Conservation (phyloP, 2,888 invertebrate genomes). For the Ochropleura leucogaster region DNA sequence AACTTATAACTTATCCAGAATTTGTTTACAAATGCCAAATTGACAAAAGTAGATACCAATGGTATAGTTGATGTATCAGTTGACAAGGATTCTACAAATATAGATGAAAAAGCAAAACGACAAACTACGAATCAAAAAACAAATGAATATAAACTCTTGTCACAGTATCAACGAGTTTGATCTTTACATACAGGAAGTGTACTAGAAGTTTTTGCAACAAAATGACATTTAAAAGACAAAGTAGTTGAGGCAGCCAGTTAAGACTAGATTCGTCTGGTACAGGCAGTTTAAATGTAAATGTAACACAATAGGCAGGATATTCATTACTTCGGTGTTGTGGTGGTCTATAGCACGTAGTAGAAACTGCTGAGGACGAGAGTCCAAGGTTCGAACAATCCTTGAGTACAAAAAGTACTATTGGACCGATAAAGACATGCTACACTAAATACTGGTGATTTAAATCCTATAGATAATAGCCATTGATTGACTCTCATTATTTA, state of each 20-base stretch:
- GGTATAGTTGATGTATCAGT: background rate
- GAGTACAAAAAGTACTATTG: background rate
- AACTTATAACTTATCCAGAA: background rate
- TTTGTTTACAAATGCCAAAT: background rate
- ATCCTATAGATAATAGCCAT: background rate
- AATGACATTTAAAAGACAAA: slow-evolving; percentile 48
- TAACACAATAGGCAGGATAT: slow-evolving; percentile 48
- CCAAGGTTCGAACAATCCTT: background rate
- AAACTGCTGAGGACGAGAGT: background rate
- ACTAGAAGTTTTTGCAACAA: slow-evolving; percentile 30
- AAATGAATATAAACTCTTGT: slow-evolving; percentile 14
- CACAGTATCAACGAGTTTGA: slow-evolving; percentile 33
- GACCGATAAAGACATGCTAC: background rate
- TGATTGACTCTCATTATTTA: too few species aligned
- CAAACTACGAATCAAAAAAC: background rate
- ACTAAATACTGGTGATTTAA: background rate
- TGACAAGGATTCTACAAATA: background rate
- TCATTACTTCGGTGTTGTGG: slow-evolving; percentile 12
- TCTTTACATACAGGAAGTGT: slow-evolving; percentile 35
- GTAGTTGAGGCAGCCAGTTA: slow-evolving; percentile 7
- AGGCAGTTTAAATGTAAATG: slow-evolving; percentile 43
- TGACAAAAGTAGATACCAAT: background rate
- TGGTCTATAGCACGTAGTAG: background rate
- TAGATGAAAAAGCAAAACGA: background rate
- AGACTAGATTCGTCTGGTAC: slow-evolving; percentile 15